Percentiles rank a stretch among this genome's conserved stretches.
These are phyloP conservation scores for Castor canadensis DNA, from an alignment of 2,113 vertebrate species.

Conservation along the genomic window DNA sequence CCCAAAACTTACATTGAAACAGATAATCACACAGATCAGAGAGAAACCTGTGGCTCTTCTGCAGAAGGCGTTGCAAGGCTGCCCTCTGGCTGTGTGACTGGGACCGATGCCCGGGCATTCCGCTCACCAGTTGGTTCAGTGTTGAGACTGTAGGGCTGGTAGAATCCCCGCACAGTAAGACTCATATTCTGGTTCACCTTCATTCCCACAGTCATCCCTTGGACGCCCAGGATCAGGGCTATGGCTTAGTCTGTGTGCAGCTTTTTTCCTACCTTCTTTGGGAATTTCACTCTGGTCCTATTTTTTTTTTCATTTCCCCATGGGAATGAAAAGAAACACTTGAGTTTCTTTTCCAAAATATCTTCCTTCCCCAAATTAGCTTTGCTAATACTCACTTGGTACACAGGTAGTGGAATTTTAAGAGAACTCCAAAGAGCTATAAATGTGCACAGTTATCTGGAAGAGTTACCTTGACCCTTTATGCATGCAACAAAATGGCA, in stretches of 20 bases:
- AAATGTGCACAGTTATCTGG: not conserved
- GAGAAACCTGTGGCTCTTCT: fast-evolving
- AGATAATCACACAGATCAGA: not conserved
- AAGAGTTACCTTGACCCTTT: not conserved
- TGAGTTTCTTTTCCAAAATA: not conserved
- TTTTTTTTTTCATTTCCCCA: not conserved
- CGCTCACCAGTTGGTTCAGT: fast-evolving
- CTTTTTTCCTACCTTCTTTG: fast-evolving
- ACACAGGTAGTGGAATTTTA: no score
- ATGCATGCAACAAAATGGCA: fast-evolving
- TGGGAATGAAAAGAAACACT: no score
- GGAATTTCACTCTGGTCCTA: not conserved
- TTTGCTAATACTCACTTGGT: not conserved
- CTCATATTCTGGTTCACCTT: no score
- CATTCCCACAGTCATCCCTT: fast-evolving
- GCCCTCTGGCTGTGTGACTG: not conserved
- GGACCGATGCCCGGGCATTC: fast-evolving
- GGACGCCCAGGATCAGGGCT: no score
- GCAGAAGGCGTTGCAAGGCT: fast-evolving
- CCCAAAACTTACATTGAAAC: not conserved
- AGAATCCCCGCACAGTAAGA: not conserved
- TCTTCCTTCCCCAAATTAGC: not conserved
- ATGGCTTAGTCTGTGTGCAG: fast-evolving
- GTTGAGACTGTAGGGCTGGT: fast-evolving
- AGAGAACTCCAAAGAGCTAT: not conserved